Evolutionary conservation across 2,888 invertebrate genomes (phyloP).

Genomic region (Philaethria dido): DNA sequence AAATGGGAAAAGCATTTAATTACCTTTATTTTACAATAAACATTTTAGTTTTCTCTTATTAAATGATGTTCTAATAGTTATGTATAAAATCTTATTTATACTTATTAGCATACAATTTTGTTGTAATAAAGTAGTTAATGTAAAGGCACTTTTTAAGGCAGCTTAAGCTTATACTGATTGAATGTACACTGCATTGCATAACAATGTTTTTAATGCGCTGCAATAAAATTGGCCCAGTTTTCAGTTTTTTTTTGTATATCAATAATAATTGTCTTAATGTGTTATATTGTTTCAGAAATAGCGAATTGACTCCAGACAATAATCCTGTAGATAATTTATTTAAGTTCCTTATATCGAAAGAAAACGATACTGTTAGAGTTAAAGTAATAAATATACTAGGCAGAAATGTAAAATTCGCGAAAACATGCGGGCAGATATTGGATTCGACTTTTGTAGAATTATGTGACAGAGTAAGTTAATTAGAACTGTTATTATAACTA

Average conservation of each 20-base stretch:
- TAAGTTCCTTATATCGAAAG: conserved; percentile 93
- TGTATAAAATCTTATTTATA: too few species aligned
- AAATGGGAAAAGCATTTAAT: background rate
- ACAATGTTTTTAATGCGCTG: too few species aligned
- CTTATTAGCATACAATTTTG: background rate
- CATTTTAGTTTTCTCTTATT: background rate
- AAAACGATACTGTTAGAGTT: conserved; percentile 94
- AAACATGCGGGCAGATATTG: conserved; percentile 95
- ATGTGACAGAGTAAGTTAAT: conserved; percentile 91
- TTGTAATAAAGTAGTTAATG: too few species aligned
- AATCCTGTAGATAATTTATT: conserved; percentile 91
- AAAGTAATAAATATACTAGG: conserved; percentile 94
- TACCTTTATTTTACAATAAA: background rate
- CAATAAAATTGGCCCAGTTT: too few species aligned
- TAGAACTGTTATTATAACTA: background rate
- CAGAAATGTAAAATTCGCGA: conserved; percentile 93
- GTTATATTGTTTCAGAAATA: conserved; percentile 80
- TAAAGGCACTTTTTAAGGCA: too few species aligned
- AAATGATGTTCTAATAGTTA: background rate
- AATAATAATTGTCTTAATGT: too few species aligned
- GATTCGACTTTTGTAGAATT: conserved; percentile 95
- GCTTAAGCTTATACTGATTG: too few species aligned
- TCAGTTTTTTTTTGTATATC: too few species aligned
- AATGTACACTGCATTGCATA: too few species aligned
- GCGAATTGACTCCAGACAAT: conserved; percentile 82